Evolutionary conservation across 2,113 vertebrate species (phyloP), one percentile per base, ranked within the genome.

Genomic region (Podarcis cretensis): DNA sequence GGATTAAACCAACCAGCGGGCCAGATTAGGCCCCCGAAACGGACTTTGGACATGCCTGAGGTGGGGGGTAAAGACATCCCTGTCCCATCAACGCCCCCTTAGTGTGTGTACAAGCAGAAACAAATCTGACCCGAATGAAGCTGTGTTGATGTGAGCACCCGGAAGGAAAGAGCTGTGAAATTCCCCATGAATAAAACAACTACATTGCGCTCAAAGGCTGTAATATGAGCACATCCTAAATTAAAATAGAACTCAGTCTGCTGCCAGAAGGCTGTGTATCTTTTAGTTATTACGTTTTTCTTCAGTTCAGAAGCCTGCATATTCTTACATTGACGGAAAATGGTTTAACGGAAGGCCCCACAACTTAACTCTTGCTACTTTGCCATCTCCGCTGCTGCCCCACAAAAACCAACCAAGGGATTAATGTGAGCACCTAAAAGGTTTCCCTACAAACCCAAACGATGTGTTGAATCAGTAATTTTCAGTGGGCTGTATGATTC

Each of bases 271-370:
- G 37, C 25, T 57, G 48, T 27, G 6, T 21, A 35, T 37, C 48
- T n/a, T 85, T 83, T 43, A 25, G 48, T 35, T 37, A n/a, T 27
- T 40, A 35, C 10, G 14, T 18, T 59, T 32, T 23, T n/a, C 59
- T 75, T 25, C 54, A 84, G 32, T 27, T 32, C 43, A 48, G 30
- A 32, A 74, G 54, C 81, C 43, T 68, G 21, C 21, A n/a, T 73
- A 35, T 23, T 25, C 77, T 35, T 43, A 35, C 37, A 85, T 9
- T 23, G 63, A 54, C 16, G 30, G 76, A 87, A 12, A 37, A n/a
- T 3, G 5, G 21, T 78, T 86, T 73, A 73, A 65, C 30, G 4
- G 20, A 0, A 0, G 0, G 43, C 0, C 37, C 48, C 74, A 59
- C 0, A 18, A 54, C 32, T 43, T 77, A 66, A 25, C 27, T 77